Percentiles rank a stretch among this genome's conserved stretches.
Conservation (phyloP, 2,113 vertebrate species). For the Psephotus haematonotus region DNA sequence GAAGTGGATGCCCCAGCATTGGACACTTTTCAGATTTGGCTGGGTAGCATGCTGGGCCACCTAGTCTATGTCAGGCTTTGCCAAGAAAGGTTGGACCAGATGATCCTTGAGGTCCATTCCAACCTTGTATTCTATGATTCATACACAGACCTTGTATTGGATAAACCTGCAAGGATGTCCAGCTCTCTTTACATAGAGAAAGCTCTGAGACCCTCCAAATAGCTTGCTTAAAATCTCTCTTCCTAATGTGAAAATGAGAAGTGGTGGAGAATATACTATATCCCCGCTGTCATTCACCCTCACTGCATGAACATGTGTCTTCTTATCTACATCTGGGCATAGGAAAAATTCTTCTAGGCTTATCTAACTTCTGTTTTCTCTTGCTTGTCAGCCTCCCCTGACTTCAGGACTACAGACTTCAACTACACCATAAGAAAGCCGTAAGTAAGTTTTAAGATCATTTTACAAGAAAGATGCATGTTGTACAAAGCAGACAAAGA, state of each 20-base stretch:
- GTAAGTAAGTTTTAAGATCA: neutral
- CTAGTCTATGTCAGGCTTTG: neutral
- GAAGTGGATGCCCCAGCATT: neutral
- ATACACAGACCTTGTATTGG: accelerated
- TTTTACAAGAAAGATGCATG: neutral
- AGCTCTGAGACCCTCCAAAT: neutral
- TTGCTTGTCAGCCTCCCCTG: neutral
- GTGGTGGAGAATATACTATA: neutral
- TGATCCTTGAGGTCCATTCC: neutral
- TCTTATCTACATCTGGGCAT: neutral
- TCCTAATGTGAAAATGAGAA: neutral
- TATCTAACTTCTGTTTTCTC: neutral
- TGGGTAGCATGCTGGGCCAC: neutral
- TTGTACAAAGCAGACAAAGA: neutral
- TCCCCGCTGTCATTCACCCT: neutral
- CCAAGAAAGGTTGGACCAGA: neutral
- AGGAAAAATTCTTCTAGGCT: neutral
- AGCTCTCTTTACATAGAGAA: neutral
- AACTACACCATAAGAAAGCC: neutral
- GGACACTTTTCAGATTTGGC: neutral
- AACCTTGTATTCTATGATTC: neutral
- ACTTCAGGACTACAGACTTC: neutral
- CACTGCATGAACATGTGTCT: accelerated
- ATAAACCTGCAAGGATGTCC: neutral
- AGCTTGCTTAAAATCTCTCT: neutral